Evolutionary conservation across 2,797 vertebrate species (phyloP), one percentile per base, ranked within the genome.

Genomic region (Varecia variegata): DNA sequence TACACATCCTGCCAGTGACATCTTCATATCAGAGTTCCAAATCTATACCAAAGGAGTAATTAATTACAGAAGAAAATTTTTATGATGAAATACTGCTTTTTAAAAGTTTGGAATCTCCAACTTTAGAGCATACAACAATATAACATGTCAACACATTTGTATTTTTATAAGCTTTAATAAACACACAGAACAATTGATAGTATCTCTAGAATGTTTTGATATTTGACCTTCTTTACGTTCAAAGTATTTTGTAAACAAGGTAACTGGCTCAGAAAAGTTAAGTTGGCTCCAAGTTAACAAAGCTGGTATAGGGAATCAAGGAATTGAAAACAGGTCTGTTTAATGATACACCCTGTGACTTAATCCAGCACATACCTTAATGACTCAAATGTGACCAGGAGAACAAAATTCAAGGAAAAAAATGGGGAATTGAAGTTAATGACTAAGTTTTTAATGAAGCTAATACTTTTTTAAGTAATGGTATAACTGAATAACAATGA

Each of bases 181-280:
- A 73, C 35, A 86, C 0, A 47, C 21, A 62, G 11, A 50, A 43
- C 6, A 73, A 30, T 50, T 20, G 23, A 30, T 3, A 20, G 38
- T 25, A 25, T 45, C 43, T 70, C 60, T 38, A 60, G 4, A 54
- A 70, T 35, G 38, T 84, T 88, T 88, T 79, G n/a, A 95, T 7
- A 88, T 3, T 5, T 30, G 2, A 86, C 30, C 27, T 40, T 52
- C 32, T 81, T 40, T 50, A 47, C 18, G 9, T 38, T 70, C 70
- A 58, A 89, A 84, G 13, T 23, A 21, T 87, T 88, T 93, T 47
- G 52, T 65, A 88, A 89, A 77, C 40, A 80, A 88, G 52, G 25
- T 65, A 90, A 96, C 10, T 77, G 47, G 30, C 27, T 77, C 47
- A 81, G 76, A 91, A 87, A 83, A 77, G n/a, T 77, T 56, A 79